Conservation (phyloP, 2,113 vertebrate species). For the Calidris pygmaea region DNA sequence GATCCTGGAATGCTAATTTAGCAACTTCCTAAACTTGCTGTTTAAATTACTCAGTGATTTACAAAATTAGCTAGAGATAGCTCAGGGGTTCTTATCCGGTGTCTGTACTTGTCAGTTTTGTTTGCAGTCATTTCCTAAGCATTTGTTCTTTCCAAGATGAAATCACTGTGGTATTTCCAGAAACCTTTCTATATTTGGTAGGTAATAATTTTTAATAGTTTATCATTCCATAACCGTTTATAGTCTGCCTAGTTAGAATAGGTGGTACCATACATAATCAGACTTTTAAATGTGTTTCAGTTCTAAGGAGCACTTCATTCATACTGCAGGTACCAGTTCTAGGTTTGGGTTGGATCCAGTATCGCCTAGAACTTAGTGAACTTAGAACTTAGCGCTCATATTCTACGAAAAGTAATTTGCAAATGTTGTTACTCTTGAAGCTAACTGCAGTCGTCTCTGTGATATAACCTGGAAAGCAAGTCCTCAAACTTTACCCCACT, state of each 20-base stretch:
- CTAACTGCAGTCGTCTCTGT: background rate
- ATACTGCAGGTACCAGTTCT: background rate
- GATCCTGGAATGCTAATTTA: background rate
- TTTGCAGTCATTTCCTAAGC: background rate
- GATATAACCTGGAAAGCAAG: background rate
- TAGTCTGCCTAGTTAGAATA: background rate
- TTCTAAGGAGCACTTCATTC: background rate
- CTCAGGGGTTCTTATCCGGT: background rate
- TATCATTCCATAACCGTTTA: background rate
- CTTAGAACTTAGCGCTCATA: background rate
- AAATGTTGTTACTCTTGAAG: background rate
- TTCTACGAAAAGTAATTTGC: background rate
- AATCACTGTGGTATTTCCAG: background rate
- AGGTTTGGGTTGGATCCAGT: background rate
- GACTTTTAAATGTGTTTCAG: background rate
- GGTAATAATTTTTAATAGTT: background rate
- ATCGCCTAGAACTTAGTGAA: background rate
- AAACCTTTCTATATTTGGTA: background rate
- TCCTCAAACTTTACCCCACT: background rate
- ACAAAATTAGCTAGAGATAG: background rate
- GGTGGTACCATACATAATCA: background rate
- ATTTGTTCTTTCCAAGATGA: background rate
- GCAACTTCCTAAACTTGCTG: background rate
- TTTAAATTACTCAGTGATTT: background rate
- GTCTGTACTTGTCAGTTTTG: background rate